Percentiles rank a stretch among this genome's conserved stretches.
Evolutionary conservation across 2,797 vertebrate species (phyloP).

Genomic region (Sphenodon punctatus): DNA sequence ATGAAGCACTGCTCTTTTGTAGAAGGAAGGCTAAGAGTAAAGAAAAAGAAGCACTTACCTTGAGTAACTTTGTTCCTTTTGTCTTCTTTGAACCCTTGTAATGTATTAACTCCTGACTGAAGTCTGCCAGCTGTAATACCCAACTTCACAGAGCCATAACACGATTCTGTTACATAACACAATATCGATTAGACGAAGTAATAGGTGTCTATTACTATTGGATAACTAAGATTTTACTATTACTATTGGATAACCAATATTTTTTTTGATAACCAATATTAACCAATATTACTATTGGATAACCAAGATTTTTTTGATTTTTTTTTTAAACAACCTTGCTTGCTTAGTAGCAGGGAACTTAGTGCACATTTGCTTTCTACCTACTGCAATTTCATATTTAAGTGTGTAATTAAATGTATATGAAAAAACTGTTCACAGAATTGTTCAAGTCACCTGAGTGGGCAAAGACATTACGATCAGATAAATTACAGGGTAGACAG

Average conservation of each 20-base stretch:
- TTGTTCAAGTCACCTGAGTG: background rate
- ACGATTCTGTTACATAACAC: constrained; percentile 78
- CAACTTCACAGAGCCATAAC: constrained; percentile 89
- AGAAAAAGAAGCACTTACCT: constrained; percentile 72
- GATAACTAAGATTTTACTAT: no score
- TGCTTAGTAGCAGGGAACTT: no score
- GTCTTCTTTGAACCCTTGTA: constrained; percentile 97
- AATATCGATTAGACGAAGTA: background rate
- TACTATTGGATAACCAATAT: no score
- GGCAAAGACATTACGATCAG: background rate
- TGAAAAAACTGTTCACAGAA: background rate
- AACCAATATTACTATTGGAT: no score
- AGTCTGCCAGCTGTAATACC: constrained; percentile 92
- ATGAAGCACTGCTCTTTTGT: background rate
- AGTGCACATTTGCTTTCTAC: background rate
- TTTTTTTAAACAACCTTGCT: no score
- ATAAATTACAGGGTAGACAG: background rate
- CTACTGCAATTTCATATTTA: background rate
- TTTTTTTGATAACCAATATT: no score
- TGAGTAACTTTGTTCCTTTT: constrained; percentile 94
- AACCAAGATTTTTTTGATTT: no score
- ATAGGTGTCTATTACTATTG: no score
- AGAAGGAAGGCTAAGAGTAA: background rate
- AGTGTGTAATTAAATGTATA: background rate
- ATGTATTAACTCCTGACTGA: constrained; percentile 91